phyloP scores from a whole-genome alignment of 1,140 invertebrate species.

The Trachymyrmex cornetzi region DNA sequence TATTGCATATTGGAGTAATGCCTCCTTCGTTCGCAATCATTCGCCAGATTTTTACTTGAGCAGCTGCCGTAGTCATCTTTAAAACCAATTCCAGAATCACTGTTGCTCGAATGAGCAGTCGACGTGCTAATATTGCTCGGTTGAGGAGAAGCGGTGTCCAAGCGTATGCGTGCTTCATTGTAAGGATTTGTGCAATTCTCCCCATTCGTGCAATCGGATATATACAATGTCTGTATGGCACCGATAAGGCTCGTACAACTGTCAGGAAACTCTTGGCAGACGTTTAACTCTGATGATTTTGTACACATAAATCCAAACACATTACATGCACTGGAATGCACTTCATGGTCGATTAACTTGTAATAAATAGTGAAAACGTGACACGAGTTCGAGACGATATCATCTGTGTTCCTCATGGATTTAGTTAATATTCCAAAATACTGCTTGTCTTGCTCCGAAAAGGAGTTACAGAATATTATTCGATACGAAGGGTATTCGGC shows the following conservation, averaged over 20 bases:
- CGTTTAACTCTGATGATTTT: constrained; percentile 85
- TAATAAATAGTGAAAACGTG: constrained; percentile 98
- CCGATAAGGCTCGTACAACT: constrained; percentile 95
- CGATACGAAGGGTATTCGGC: constrained; percentile 95
- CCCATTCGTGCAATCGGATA: constrained; percentile 80
- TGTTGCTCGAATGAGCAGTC: constrained; percentile 96
- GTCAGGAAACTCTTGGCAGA: constrained; percentile 95
- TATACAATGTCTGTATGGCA: constrained; percentile 87
- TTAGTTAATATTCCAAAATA: constrained; percentile 97
- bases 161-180: constrained; percentile 80
- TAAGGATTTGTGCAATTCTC: constrained; percentile 76
- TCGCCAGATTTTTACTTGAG: constrained; percentile 93
- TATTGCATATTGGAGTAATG: constrained; percentile 76
- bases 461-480: constrained; percentile 95
- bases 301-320: constrained; percentile 85
- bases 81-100: constrained; percentile 97
- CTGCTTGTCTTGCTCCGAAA: constrained; percentile 95
- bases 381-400: constrained; percentile 94
- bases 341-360: constrained; percentile 92
- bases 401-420: constrained; percentile 87
- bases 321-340: constrained; percentile 88
- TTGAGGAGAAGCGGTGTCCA: constrained; percentile 91
- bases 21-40: constrained; percentile 89
- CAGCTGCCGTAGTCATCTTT: constrained; percentile 94
- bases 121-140: constrained; percentile 93